Percentiles rank a stretch among this genome's conserved stretches.
phyloP scores from a whole-genome alignment of 37 sponge, comb jelly and placozoan genomes.

The Hormiphora californensis region DNA sequence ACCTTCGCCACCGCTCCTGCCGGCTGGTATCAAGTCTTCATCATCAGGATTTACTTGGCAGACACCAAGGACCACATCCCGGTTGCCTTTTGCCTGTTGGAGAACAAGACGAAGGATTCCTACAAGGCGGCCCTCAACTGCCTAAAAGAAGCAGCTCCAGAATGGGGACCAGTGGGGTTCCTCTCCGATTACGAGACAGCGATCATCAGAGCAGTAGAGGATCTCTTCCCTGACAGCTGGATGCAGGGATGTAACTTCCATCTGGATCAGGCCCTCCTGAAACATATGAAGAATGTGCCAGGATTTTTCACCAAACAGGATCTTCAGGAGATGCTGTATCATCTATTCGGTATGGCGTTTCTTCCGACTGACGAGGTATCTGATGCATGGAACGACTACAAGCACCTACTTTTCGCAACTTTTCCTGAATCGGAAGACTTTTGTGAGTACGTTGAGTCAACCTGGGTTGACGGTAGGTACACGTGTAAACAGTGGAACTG shows the following conservation, averaged over 20 bases:
- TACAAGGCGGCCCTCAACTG: neutral
- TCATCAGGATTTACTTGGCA: neutral
- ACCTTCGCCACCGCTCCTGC: neutral
- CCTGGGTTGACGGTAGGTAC: no score
- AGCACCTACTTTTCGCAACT: no score
- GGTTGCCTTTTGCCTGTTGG: no score
- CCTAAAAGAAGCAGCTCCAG: neutral
- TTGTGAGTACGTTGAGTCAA: no score
- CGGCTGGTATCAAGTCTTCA: neutral
- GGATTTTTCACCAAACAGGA: neutral
- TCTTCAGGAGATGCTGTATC: no score
- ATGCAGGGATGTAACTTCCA: neutral
- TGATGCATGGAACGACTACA: no score
- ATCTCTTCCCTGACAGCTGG: neutral
- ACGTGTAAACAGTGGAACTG: no score
- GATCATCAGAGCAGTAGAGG: neutral
- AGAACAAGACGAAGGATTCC: neutral
- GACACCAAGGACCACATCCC: neutral
- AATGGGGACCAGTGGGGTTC: neutral
- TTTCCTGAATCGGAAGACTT: no score
- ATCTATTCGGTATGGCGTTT: no score
- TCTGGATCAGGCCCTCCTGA: neutral
- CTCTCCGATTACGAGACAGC: neutral
- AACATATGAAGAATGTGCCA: neutral
- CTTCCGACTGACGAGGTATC: no score